Evolutionary conservation across 2,113 vertebrate genomes (phyloP).

Genomic region (Girardinichthys multiradiatus): DNA sequence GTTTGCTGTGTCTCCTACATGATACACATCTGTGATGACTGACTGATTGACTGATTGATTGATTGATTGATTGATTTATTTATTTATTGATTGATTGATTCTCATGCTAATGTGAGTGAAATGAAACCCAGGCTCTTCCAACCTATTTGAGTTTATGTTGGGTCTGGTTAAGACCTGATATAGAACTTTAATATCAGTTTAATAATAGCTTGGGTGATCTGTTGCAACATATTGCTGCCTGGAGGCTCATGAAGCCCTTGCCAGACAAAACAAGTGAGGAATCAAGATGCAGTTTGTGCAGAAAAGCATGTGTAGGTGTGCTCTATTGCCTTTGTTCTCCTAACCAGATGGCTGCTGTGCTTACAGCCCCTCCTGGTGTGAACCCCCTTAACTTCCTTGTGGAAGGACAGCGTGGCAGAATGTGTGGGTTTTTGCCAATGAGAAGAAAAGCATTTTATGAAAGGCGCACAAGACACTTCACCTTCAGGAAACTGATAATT

Average conservation of each 20-base stretch:
- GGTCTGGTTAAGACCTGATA: constrained; percentile 41
- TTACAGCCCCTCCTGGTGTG: constrained; percentile 63
- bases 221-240: too few relatives aligned
- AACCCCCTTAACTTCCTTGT: constrained; percentile 57
- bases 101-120: too few relatives aligned
- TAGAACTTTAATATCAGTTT: constrained; percentile 13
- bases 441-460: constrained; percentile 60
- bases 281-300: constrained; percentile 5
- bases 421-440: constrained; percentile 47
- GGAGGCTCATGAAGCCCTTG: constrained; percentile 3
- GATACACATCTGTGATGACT: too few relatives aligned
- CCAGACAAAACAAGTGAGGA: neutral
- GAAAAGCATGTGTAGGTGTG: constrained; percentile 24
- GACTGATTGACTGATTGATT: too few relatives aligned
- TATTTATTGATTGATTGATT: too few relatives aligned
- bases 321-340: constrained; percentile 51
- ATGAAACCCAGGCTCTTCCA: too few relatives aligned
- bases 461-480: constrained; percentile 63
- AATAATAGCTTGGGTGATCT: constrained; percentile 20
- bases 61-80: too few relatives aligned
- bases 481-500: constrained; percentile 77
- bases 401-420: constrained; percentile 58
- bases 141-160: constrained; percentile 1
- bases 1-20: too few relatives aligned
- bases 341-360: constrained; percentile 50